Base-by-base conservation (phyloP, 1,140 invertebrate genomes). In the Temnothorax longispinosus region DNA sequence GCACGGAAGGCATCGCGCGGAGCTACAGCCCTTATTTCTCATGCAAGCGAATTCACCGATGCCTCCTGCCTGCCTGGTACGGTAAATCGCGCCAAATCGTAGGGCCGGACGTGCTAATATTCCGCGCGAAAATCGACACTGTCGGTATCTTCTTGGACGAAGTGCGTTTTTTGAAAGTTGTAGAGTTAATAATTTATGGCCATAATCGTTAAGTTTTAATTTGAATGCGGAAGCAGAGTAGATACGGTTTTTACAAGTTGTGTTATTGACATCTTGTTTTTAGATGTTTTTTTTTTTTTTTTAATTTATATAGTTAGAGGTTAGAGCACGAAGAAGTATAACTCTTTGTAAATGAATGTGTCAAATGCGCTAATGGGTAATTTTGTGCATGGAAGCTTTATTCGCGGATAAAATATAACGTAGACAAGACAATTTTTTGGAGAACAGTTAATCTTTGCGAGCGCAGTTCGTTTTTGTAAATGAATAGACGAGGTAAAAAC, bases 51-150 rank as follows among this genome's bases (percentile, higher is more conserved):
- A 74, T 60, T 44, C 67, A 41, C n/a, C 80, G 54, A 74, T 8
- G 10, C 1, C 27, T 1, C 27, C 1, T 47, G 60, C 41, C 64
- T 35, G 64, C 35, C n/a, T 69, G 80, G 38, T 47, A 52, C 21
- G 50, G 21, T 54, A 54, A 81, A 81, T 35, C 27, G 47, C n/a
- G 41, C 44, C 88, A 35, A 86, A 65, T 64, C 54, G 76, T 27
- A 47, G 54, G 44, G 47, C 64, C 58, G 60, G 47, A n/a, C 18
- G 62, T 72, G 88, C 67, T 67, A 86, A 88, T 86, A 60, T 35
- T 74, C n/a, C 41, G 54, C 41, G 18, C 18, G 38, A 13, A 60
- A 56, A 47, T 72, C 11, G 52, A 47, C 6, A 15, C 27, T 56
- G 21, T 47, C 65, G 38, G 41, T 56, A 5, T 54, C 15, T 54